Evolutionary conservation across 2,888 invertebrate species (phyloP).

Genomic region (Schizaphis graminum): DNA sequence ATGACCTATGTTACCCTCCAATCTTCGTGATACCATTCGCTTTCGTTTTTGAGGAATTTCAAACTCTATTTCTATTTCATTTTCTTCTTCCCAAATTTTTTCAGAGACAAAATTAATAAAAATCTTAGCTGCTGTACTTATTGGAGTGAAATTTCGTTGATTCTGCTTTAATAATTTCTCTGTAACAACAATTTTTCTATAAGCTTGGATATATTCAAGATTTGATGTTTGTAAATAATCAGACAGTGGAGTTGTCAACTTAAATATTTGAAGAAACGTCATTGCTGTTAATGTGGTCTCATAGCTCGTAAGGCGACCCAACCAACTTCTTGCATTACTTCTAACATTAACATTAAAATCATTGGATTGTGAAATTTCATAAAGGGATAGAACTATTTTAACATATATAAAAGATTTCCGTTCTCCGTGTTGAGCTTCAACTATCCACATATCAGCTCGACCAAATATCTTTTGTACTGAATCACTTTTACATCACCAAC

Average conservation of each 20-base stretch:
- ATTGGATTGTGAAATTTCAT: conserved; percentile 18
- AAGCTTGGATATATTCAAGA: conserved; percentile 38
- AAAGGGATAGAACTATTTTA: conserved; percentile 17
- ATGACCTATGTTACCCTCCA: not conserved
- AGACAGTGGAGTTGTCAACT: conserved; percentile 38
- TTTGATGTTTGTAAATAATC: conserved; percentile 40
- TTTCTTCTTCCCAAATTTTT: conserved; percentile 22
- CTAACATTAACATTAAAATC: not conserved
- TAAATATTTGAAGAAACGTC: conserved; percentile 43
- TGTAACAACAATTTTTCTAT: conserved; percentile 6
- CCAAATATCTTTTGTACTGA: conserved; percentile 6
- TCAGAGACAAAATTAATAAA: not conserved
- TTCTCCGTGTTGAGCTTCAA: too few relatives aligned
- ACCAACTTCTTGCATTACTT: not conserved
- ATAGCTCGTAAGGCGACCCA: not conserved
- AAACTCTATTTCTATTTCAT: conserved; percentile 22
- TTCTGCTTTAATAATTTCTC: not conserved
- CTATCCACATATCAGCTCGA: conserved; percentile 11
- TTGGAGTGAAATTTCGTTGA: not conserved
- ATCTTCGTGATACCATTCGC: not conserved
- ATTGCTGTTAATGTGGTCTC: conserved; percentile 38
- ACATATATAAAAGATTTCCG: not conserved
- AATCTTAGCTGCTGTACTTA: not conserved
- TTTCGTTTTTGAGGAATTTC: not conserved
- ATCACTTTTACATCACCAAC: conserved; percentile 34